Evolutionary conservation across 2,888 invertebrate species (phyloP), one percentile per base, ranked within the genome.

Genomic region (Lysandra bellargus): DNA sequence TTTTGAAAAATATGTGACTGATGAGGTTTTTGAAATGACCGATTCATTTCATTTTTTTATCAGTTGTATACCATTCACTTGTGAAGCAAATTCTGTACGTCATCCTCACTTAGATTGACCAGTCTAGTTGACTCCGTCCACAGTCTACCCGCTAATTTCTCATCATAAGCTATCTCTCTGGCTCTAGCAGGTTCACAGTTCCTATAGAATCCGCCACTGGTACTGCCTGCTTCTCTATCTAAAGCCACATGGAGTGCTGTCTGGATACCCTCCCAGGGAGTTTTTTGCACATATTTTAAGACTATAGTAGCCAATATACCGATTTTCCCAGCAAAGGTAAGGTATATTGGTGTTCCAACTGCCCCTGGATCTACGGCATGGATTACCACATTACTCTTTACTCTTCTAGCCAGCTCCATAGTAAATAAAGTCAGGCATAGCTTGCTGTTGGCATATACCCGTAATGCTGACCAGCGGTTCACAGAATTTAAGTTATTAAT

Each of bases 311-410:
- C 81, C 0, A 96, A 95, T 0, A 30, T 0, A 0, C 87, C 88
- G 78, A 95, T 91, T 86, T 95, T 0, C 95, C 91, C 80, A 96
- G 83, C 83, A 0, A 75, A 1, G 2, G 83, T 83, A 1, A 84
- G 92, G 95, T 96, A 97, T 73, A 97, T 97, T 30, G 96, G 96
- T 0, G 97, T 97, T 83, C 97, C 96, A 69, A 97, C 96, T 88
- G 96, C 95, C 12, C 98, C 98, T 0, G 98, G 98, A 90, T 98
- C 97, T 17, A 98, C 92, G 73, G 79, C 82, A 86, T 98, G 98
- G 0, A 96, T 96, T 0, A 97, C 97, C 0, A 98, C 96, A 44
- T 96, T 96, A 3, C 95, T 88, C 85, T 93, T 90, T 84, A 97
- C 85, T 1, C 95, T 95, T 90, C 96, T 95, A 33, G 96, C 96